These are phyloP conservation scores for Seriola aureovittata DNA, from an alignment of 2,113 vertebrate species.

Conservation along the genomic window DNA sequence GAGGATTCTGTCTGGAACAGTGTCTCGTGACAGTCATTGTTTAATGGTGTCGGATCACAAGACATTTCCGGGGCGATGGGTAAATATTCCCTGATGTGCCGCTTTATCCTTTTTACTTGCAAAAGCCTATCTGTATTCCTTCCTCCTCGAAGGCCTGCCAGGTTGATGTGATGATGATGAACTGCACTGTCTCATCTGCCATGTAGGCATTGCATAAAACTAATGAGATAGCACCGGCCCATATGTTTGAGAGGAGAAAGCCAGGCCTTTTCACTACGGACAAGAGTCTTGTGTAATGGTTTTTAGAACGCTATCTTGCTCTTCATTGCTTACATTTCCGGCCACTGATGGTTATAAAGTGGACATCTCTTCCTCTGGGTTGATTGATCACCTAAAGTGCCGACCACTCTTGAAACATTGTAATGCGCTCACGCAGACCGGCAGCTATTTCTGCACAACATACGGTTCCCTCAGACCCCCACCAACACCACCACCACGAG, in stretches of 20 bases:
- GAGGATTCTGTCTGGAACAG: constrained; percentile 27
- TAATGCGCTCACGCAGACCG: constrained; percentile 60
- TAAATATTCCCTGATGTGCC: constrained; percentile 46
- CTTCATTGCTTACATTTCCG: constrained; percentile 66
- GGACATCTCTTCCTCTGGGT: constrained; percentile 57
- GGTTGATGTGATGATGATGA: constrained; percentile 64
- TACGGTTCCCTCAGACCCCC: constrained; percentile 53
- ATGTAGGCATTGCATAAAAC: constrained; percentile 51
- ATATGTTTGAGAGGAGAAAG: constrained; percentile 40
- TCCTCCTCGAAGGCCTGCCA: constrained; percentile 31
- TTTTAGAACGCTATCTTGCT: constrained; percentile 58
- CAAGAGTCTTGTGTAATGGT: constrained; percentile 55
- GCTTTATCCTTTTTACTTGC: constrained; percentile 33
- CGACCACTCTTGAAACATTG: constrained; percentile 51
- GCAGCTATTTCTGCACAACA: constrained; percentile 55
- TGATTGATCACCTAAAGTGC: constrained; percentile 80
- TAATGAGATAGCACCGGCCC: constrained; percentile 42
- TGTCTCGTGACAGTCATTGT: constrained; percentile 45
- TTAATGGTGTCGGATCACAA: constrained; percentile 51
- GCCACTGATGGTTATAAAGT: constrained; percentile 75
- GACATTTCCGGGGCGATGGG: constrained; percentile 40
- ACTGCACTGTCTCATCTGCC: constrained; percentile 56
- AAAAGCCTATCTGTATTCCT: constrained; percentile 59
- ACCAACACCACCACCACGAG: constrained; percentile 31
- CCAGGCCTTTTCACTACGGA: constrained; percentile 38